Evolutionary conservation across 2,113 vertebrate species (phyloP).

Genomic region (Alethe diademata): DNA sequence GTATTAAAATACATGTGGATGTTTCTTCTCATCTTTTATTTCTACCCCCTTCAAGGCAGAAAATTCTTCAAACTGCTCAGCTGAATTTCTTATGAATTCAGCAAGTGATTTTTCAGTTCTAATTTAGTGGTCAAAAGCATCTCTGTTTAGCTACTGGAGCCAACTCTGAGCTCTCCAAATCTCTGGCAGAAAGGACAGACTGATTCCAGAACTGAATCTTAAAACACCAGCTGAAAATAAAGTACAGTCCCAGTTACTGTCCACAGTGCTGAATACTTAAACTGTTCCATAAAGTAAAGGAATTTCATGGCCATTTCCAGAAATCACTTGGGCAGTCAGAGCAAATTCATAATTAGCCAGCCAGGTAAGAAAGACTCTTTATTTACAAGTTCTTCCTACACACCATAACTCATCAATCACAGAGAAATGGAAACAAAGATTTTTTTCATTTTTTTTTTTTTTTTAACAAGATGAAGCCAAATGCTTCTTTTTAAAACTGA

Average conservation of each 20-base stretch:
- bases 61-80: background rate
- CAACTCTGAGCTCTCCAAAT: slow-evolving; percentile 3
- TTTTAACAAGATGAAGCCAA: background rate
- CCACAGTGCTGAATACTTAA: slow-evolving; percentile 59
- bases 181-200: background rate
- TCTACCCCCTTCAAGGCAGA: background rate
- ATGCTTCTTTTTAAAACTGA: background rate
- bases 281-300: slow-evolving; percentile 22
- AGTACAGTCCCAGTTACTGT: slow-evolving; percentile 48
- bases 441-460: background rate
- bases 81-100: background rate
- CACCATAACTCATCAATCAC: slow-evolving; percentile 13
- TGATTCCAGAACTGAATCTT: slow-evolving; percentile 31
- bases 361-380: slow-evolving; percentile 26
- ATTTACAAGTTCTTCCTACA: background rate
- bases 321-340: slow-evolving; percentile 38
- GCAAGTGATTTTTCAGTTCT: background rate
- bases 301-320: slow-evolving; percentile 59
- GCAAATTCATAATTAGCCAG: slow-evolving; percentile 52
- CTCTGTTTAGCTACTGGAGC: background rate
- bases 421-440: background rate
- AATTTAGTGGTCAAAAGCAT: slow-evolving; percentile 36
- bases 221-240: background rate
- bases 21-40: background rate
- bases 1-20: background rate